Conservation (phyloP, 92 coral and sea anemone genomes). For the Pocillopora grandis region DNA sequence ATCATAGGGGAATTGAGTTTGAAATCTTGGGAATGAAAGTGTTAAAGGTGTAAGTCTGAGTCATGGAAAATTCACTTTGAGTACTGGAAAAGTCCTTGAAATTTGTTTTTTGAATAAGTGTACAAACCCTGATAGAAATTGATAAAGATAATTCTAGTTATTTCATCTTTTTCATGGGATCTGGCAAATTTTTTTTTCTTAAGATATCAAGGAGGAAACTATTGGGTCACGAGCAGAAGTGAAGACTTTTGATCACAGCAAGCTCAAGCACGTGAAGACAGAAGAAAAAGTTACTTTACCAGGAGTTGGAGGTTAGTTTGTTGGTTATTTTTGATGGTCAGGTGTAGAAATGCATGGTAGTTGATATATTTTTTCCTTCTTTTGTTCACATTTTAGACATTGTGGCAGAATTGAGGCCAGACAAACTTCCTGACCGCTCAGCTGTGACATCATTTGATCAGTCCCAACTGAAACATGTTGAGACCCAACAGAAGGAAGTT, state of each 20-base stretch:
- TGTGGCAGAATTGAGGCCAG: constrained; percentile 78
- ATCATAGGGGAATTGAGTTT: too few relatives aligned
- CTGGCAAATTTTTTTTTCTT: background rate
- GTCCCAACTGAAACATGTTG: constrained; percentile 70
- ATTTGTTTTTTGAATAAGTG: too few relatives aligned
- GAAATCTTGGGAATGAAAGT: too few relatives aligned
- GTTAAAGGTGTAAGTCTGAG: too few relatives aligned
- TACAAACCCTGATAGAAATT: background rate
- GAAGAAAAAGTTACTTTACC: constrained; percentile 82
- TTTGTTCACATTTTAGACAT: constrained; percentile 35
- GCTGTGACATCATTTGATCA: constrained; percentile 67
- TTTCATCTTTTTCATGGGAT: background rate
- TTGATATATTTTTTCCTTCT: background rate
- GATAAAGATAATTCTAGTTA: background rate
- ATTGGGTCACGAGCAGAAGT: constrained; percentile 92
- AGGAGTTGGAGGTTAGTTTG: constrained; percentile 72
- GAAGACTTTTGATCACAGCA: constrained; percentile 73
- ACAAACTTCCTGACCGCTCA: constrained; percentile 75
- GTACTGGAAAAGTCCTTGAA: too few relatives aligned
- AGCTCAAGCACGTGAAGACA: constrained; percentile 83
- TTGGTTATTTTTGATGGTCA: background rate
- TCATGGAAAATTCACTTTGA: too few relatives aligned
- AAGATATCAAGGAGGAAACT: constrained; percentile 82
- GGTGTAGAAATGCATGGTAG: background rate
- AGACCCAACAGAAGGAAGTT: constrained; percentile 59